Percentiles rank a stretch among this genome's conserved stretches.
These are phyloP conservation scores for Atherinosoma microstoma DNA, from an alignment of 2,797 vertebrate genomes.

Conservation along the genomic window DNA sequence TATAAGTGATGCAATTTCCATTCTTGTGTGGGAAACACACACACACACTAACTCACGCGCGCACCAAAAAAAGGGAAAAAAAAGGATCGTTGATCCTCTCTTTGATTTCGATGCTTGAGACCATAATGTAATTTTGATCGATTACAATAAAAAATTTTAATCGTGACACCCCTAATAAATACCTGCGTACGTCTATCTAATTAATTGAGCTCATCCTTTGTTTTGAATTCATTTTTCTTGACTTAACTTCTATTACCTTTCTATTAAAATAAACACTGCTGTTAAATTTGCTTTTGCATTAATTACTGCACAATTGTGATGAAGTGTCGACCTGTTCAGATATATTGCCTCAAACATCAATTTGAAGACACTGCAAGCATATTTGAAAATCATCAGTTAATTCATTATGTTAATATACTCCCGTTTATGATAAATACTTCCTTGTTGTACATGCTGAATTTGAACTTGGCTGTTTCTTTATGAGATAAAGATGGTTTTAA, in stretches of 20 bases:
- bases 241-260: not conserved
- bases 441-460: not conserved
- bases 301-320: not conserved
- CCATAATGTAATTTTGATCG: too few relatives aligned
- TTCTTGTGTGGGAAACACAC: too few relatives aligned
- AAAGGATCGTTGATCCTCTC: too few relatives aligned
- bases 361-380: not conserved
- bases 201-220: not conserved
- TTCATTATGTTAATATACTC: not conserved
- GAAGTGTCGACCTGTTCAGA: not conserved
- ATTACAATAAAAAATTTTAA: too few relatives aligned
- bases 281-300: not conserved
- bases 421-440: constrained; percentile 6
- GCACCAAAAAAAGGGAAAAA: too few relatives aligned
- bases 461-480: not conserved
- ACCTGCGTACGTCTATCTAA: too few relatives aligned
- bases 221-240: not conserved
- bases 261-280: not conserved
- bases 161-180: too few relatives aligned
- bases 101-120: too few relatives aligned
- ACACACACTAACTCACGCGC: too few relatives aligned
- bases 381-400: not conserved
- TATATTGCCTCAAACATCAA: not conserved
- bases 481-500: not conserved
- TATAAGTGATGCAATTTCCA: too few relatives aligned